Evolutionary conservation across 2,888 invertebrate species (phyloP).

Genomic region (Nomada ferruginata): DNA sequence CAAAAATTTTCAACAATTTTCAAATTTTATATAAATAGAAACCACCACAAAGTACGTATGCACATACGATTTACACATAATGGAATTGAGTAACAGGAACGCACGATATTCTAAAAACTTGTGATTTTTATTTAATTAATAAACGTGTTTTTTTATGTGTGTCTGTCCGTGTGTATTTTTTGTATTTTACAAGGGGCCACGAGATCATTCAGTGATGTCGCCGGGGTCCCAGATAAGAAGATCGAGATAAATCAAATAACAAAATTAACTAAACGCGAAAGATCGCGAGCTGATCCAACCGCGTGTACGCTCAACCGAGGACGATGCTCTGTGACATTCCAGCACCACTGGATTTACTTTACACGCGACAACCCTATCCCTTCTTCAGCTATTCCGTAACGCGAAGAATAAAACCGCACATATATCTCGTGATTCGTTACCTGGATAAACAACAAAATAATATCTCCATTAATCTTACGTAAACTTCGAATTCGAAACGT

Average conservation of each 20-base stretch:
- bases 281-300: slow-evolving; percentile 75
- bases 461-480: no score
- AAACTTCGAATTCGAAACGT: no score
- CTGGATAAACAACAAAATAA: no score
- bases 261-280: slow-evolving; percentile 83
- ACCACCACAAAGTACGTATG: no score
- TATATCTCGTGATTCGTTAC: not conserved
- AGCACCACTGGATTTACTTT: slow-evolving; percentile 38
- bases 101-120: slow-evolving; percentile 80
- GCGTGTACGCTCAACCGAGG: slow-evolving; percentile 70
- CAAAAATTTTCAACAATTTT: no score
- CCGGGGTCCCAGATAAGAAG: slow-evolving; percentile 77
- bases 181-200: slow-evolving; percentile 83
- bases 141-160: slow-evolving; percentile 79
- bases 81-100: slow-evolving; percentile 2
- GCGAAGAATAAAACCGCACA: not conserved
- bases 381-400: slow-evolving; percentile 9
- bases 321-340: slow-evolving; percentile 43
- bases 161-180: slow-evolving; percentile 71
- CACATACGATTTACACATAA: not conserved
- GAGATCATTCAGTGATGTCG: slow-evolving; percentile 74
- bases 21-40: no score
- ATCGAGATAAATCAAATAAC: slow-evolving; percentile 84
- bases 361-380: slow-evolving; percentile 7
- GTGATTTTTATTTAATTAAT: slow-evolving; percentile 83